phyloP scores from a whole-genome alignment of 2,888 invertebrate species.

The Polyommatus iphigenia region DNA sequence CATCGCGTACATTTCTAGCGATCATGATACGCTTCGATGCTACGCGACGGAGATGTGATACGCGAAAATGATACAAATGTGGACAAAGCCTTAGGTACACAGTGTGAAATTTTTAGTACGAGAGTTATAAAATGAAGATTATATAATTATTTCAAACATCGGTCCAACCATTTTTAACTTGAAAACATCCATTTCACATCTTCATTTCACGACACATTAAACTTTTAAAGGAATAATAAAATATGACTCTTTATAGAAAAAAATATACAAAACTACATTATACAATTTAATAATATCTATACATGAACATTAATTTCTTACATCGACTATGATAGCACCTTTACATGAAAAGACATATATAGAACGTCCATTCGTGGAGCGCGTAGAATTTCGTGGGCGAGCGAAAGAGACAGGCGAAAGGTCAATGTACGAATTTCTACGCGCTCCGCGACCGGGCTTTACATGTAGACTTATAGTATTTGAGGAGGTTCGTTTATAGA shows the following conservation, averaged over 20 bases:
- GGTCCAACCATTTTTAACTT: neutral
- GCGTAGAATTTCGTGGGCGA: too few species aligned
- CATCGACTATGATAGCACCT: neutral
- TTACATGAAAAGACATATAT: neutral
- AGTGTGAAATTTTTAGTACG: neutral
- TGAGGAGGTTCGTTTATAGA: neutral
- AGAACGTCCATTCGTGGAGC: neutral
- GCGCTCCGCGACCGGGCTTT: too few species aligned
- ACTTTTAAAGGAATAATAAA: slow-evolving; percentile 4
- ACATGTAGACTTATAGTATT: neutral
- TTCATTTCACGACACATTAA: neutral
- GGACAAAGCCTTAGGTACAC: too few species aligned
- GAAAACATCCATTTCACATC: neutral
- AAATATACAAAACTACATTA: neutral
- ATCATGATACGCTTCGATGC: too few species aligned
- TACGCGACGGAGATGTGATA: too few species aligned
- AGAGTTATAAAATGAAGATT: neutral
- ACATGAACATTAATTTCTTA: neutral
- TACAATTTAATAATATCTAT: neutral
- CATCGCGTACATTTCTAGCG: too few species aligned
- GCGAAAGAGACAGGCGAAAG: too few species aligned
- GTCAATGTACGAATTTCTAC: too few species aligned
- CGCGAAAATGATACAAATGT: too few species aligned
- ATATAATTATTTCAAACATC: neutral
- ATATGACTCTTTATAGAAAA: neutral